Evolutionary conservation across 37 sponge, comb jelly and placozoan species (phyloP), one percentile per base, ranked within the genome.

Genomic region (Amphimedon queenslandica): DNA sequence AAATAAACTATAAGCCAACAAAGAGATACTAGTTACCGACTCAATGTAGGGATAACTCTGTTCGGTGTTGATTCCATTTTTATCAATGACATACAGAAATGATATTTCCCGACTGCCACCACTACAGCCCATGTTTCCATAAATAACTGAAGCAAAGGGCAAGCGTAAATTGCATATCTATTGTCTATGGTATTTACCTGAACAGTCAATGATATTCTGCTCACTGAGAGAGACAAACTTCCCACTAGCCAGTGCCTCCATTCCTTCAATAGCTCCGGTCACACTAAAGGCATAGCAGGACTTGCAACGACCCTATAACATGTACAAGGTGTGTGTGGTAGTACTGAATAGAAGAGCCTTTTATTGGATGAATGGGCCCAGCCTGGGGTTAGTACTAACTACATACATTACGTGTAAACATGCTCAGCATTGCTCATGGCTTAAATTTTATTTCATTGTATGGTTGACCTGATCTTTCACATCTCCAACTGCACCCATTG

Each of bases 141-240:
- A 82, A 29, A 57, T 55, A 31, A 77, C 78, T 77, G 57, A 37
- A 47, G 5, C 5, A n/a, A 13, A 8, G 53, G 8, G 53, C 13
- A 47, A 47, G 53, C 13, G 13, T 47, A 13, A 18, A 47, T 13
- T 18, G 53, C 8, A 13, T 13, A 47, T 18, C 13, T 18, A 18
- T 47, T 13, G 13, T 47, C 53, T 47, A 60, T n/a, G 21, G 24
- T 60, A n/a, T 60, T 25, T 60, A 60, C 47, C 43, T 67, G 69
- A 60, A 60, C 80, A 80, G 29, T 80, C 80, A 66, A 74, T 74
- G 40, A 92, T 79, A 58, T 92, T 86, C 72, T 92, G 92, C 82
- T 87, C 88, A 76, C 87, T 86, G 61, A 92, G 80, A 0, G 66
- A 56, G 13, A 65, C 66, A 16, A 80, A 75, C 27, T 75, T 72